phyloP scores from a whole-genome alignment of 1,140 invertebrate genomes.

The Luehdorfia chinensis region DNA sequence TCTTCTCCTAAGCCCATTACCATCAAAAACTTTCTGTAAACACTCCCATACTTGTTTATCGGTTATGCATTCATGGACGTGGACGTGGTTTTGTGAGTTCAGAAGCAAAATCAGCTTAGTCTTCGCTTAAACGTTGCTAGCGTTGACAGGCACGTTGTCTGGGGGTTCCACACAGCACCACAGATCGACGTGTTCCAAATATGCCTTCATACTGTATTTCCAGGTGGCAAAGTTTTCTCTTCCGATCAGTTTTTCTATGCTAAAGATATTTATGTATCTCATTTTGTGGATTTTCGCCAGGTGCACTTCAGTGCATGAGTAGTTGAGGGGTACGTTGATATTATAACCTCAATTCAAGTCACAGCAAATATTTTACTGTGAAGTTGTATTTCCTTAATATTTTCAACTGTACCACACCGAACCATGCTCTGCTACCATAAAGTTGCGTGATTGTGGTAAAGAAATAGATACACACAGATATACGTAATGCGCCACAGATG shows the following conservation, averaged over 20 bases:
- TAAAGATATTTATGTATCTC: slow-evolving; percentile 19
- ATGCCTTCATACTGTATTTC: slow-evolving; percentile 43
- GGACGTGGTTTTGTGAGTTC: neutral
- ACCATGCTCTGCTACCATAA: no score
- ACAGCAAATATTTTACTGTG: neutral
- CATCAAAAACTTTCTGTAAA: neutral
- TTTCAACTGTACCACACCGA: neutral
- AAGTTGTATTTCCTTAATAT: neutral
- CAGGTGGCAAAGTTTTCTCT: slow-evolving; percentile 42
- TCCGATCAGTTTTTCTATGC: slow-evolving; percentile 32
- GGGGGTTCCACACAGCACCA: neutral
- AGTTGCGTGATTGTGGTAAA: no score
- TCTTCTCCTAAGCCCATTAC: neutral
- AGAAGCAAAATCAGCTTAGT: neutral
- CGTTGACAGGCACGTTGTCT: slow-evolving; percentile 4
- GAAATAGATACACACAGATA: no score
- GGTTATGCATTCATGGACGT: neutral
- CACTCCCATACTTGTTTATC: neutral
- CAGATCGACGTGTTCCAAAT: slow-evolving; percentile 29
- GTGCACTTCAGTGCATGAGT: no score
- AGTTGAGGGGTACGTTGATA: neutral
- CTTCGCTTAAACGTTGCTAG: slow-evolving; percentile 21
- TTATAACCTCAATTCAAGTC: neutral
- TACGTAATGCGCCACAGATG: no score
- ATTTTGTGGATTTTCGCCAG: slow-evolving; percentile 8